Conservation (phyloP, 2,797 vertebrate species). For the Spondyliosoma cantharus region DNA sequence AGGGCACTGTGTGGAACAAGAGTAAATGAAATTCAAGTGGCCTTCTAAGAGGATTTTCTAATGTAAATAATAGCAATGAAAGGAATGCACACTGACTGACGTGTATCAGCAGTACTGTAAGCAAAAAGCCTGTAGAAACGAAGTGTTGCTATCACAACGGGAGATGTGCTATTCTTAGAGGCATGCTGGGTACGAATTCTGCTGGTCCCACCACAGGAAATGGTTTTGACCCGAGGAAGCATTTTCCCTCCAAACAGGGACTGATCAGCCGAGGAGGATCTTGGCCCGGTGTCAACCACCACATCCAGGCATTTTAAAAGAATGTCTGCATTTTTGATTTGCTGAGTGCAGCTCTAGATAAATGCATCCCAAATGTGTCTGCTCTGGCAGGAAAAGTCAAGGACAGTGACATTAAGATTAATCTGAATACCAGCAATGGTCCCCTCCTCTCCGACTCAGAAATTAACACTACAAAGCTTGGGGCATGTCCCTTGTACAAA, state of each 20-base stretch:
- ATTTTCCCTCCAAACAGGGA: constrained; percentile 76
- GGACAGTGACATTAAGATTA: constrained; percentile 31
- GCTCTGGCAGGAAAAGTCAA: constrained; percentile 44
- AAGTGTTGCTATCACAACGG: constrained; percentile 27
- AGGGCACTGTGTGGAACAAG: constrained; percentile 24
- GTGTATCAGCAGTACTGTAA: background rate
- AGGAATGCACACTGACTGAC: background rate
- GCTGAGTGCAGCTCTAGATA: constrained; percentile 43
- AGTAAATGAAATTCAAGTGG: constrained; percentile 30
- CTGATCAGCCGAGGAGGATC: constrained; percentile 71
- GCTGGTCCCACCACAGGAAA: constrained; percentile 77
- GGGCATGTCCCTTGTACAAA: constrained; percentile 40
- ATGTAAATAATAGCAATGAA: constrained; percentile 19
- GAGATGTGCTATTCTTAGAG: constrained; percentile 62
- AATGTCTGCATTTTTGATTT: constrained; percentile 62
- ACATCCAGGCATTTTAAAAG: constrained; percentile 68
- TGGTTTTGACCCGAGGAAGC: constrained; percentile 78
- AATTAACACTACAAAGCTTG: constrained; percentile 39
- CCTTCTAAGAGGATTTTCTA: constrained; percentile 2
- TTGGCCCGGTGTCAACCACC: constrained; percentile 74
- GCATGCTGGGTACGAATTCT: constrained; percentile 57
- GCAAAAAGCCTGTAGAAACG: background rate
- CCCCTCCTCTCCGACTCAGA: constrained; percentile 28
- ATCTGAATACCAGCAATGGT: constrained; percentile 24
- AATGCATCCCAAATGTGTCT: constrained; percentile 63